Evolutionary conservation across 2,888 invertebrate species (phyloP), one percentile per base, ranked within the genome.

Genomic region (Andrena camellia): DNA sequence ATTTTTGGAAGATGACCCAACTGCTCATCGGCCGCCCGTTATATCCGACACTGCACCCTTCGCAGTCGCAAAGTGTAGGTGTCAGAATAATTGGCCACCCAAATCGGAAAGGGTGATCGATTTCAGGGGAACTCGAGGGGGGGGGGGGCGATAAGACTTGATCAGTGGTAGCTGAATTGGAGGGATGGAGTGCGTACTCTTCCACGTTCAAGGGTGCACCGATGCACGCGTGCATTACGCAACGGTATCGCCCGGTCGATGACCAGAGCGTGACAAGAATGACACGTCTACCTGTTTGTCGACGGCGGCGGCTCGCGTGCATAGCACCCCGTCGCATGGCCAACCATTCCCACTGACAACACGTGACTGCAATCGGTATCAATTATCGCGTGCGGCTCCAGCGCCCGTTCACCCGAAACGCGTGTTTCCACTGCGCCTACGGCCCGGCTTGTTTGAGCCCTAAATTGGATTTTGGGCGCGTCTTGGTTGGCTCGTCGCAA

Each of bases 281-380:
- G 74, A 59, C 64, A 75, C 59, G 75, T 63, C 67, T 57, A 75
- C 68, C 70, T 60, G 68, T 73, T 67, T 62, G 76, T 54, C 69
- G 35, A 26, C 33, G 35, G 48, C 13, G 59, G 59, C 20, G 66
- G 23, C 62, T 74, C 69, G 60, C 60, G 69, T 80, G 81, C 69
- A 26, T 52, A 5, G 33, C 17, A 26, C 57, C 23, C 62, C 42
- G 29, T 60, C 33, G 66, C 62, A 80, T 72, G 72, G 29, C 63
- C 68, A 35, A 59, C 73, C 20, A 50, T 59, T 60, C 59, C 48
- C 48, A 48, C 67, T 42, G 63, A 48, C 54, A 52, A 48, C 76
- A 70, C 76, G 76, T 62, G 72, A 62, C 63, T 60, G 48, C 64
- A 69, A 81, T 81, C 69, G 69, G 75, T 67, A 71, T 69, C 75